Base-by-base conservation (phyloP, 1,140 invertebrate genomes). In the Drosophila micromelanica region DNA sequence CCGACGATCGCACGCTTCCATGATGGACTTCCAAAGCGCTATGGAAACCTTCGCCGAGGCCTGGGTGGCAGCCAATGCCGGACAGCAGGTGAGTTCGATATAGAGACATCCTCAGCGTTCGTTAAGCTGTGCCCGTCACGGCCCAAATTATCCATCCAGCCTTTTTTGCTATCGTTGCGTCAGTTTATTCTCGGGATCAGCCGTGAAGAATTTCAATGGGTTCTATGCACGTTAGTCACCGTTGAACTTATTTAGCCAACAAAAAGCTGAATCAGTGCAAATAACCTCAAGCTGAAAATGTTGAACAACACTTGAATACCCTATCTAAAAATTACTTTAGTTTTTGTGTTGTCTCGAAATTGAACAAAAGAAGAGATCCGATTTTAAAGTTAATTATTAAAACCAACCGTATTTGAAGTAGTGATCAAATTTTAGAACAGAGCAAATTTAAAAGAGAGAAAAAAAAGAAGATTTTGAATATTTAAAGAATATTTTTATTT, bases 1-100 rank as follows among this genome's bases (percentile, higher is more conserved):
- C 54, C 51, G 65, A 23, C 51, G 63, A 65, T 67, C 46, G 46
- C 42, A 57, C 38, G 27, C 45, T 62, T 62, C 27, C 59, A 81
- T 69, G 46, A 98, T 98, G 97, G 97, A 98, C 96, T 98, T 98
- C 95, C 97, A 98, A 94, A 97, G 97, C 94, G 97, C 97, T 76
- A 98, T 98, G 97, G 97, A 98, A 94, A 98, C 97, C 74, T 98
- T 98, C 92, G 97, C 97, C 55, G 98, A 98, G 93, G 97, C 97
- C 74, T 98, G 98, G 98, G 97, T 98, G 80, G 97, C 97, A 63
- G 97, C 97, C 91, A 98, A 98, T 92, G 96, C 96, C 79, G 91
- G 94, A 72, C 93, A 94, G 78, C 95, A 95, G 94, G 95, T 95
- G 78, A 93, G 92, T 91, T 45, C 69, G 73, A 17, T 17, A 48